Percentiles rank a stretch among this genome's conserved stretches.
Conservation (phyloP, 1,140 invertebrate species). For the Tetranychus urticae region DNA sequence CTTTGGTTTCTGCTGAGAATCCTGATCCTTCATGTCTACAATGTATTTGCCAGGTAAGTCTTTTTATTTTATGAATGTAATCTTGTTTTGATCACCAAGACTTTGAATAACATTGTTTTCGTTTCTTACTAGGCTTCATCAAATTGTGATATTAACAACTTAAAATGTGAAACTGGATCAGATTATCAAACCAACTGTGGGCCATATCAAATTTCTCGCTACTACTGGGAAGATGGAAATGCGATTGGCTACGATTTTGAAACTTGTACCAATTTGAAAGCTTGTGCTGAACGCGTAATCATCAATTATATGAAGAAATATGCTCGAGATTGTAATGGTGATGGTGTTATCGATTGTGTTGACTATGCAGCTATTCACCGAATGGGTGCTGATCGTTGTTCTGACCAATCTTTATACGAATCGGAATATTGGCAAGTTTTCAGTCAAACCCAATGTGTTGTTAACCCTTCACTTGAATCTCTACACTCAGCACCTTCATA, state of each 20-base stretch:
- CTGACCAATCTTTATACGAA: not conserved
- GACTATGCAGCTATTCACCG: not conserved
- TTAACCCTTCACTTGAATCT: no score
- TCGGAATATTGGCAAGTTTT: not conserved
- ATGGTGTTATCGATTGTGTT: not conserved
- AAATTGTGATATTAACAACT: not conserved
- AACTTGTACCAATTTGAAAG: not conserved
- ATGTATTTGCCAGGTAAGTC: no score
- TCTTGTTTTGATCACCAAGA: no score
- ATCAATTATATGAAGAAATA: not conserved
- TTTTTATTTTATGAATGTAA: no score
- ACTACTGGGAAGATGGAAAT: not conserved
- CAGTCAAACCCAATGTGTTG: not conserved
- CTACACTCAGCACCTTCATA: no score
- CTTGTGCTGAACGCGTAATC: not conserved
- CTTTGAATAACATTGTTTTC: no score
- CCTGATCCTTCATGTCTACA: no score
- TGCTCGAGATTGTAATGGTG: not conserved
- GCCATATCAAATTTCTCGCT: not conserved
- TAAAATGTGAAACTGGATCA: not conserved
- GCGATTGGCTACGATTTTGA: not conserved
- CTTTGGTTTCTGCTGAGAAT: no score
- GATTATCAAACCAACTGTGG: not conserved
- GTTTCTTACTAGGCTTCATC: not conserved
- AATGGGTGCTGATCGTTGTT: not conserved